These are phyloP conservation scores for Myrmophylax atrothorax DNA, from an alignment of 2,113 vertebrate species.

Conservation along the genomic window DNA sequence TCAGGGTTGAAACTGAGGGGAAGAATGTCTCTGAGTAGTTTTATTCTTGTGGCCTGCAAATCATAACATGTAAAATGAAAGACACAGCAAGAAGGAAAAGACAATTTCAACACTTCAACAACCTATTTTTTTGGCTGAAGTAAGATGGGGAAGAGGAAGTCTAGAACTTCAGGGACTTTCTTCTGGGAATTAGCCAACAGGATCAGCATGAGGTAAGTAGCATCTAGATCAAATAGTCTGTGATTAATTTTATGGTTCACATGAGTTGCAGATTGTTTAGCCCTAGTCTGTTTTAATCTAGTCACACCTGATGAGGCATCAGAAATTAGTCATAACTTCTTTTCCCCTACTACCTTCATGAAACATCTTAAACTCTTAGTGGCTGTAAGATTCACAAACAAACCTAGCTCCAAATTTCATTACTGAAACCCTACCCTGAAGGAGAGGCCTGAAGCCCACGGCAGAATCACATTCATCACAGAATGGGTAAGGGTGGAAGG, in stretches of 20 bases:
- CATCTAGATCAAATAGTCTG: neutral
- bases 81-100: neutral
- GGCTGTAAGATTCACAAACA: neutral
- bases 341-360: neutral
- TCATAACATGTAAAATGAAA: neutral
- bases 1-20: neutral
- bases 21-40: neutral
- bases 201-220: neutral
- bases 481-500: neutral
- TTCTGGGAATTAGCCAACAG: neutral
- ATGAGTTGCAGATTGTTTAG: constrained; percentile 20
- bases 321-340: constrained; percentile 5
- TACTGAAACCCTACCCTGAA: neutral
- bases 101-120: neutral
- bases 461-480: neutral
- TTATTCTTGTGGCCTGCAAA: neutral
- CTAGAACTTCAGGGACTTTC: constrained; percentile 13
- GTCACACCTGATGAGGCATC: neutral
- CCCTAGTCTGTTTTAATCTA: constrained; percentile 24
- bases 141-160: neutral
- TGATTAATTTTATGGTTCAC: constrained; percentile 19
- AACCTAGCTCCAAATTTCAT: neutral
- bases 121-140: neutral
- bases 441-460: neutral
- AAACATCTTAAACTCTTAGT: neutral